Conservation (phyloP, 2,888 invertebrate genomes). For the Mylabris sibirica region DNA sequence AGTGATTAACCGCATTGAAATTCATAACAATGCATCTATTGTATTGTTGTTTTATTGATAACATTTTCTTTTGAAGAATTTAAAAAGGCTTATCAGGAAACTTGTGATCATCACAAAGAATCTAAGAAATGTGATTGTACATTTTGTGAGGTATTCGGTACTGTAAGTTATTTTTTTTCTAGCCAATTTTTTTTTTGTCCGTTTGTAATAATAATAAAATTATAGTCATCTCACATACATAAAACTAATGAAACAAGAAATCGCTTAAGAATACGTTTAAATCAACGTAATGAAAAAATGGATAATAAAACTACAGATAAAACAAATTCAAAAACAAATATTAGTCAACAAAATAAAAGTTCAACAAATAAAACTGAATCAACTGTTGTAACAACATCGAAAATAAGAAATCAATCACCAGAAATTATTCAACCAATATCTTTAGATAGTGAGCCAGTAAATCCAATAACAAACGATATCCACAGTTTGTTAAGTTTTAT, state of each 20-base stretch:
- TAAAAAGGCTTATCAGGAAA: conserved; percentile 45
- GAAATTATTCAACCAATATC: conserved; percentile 13
- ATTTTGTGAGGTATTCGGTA: conserved; percentile 58
- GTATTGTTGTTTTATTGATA: neutral
- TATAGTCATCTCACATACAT: conserved; percentile 43
- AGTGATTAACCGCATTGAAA: neutral
- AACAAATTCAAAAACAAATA: conserved; percentile 13
- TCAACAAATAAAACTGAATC: conserved; percentile 17
- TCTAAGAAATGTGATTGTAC: conserved; percentile 58
- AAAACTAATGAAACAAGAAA: conserved; percentile 57
- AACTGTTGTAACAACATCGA: conserved; percentile 10
- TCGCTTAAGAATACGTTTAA: conserved; percentile 54
- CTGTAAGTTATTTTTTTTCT: conserved; percentile 44
- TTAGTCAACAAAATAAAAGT: conserved; percentile 6
- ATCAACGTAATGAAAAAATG: conserved; percentile 46
- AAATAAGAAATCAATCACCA: conserved; percentile 15
- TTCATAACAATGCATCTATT: too few species aligned
- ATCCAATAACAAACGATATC: conserved; percentile 48
- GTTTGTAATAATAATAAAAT: conserved; percentile 30
- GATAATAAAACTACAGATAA: conserved; percentile 8
- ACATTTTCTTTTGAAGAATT: conserved; percentile 34
- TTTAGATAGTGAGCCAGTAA: conserved; percentile 23
- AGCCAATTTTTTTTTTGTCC: neutral
- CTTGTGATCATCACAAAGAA: conserved; percentile 52
- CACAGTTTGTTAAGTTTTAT: conserved; percentile 58